Evolutionary conservation across 2,797 vertebrate species (phyloP).

Genomic region (Podarcis lilfordi): DNA sequence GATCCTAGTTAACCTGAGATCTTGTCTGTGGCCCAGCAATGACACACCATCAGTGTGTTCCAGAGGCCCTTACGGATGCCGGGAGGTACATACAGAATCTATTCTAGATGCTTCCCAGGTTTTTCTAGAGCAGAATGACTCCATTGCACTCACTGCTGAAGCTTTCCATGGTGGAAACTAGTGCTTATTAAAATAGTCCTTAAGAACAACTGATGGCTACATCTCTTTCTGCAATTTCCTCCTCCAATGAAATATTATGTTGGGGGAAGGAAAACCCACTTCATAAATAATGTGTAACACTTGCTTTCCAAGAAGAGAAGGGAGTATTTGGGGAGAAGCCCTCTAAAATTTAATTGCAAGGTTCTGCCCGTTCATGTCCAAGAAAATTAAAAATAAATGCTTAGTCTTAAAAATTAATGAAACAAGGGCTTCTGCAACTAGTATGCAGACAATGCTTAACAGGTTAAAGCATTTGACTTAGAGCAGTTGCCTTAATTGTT

Average conservation of each 20-base stretch:
- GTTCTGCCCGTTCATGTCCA: not conserved
- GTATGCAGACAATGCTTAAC: not conserved
- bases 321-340: not conserved
- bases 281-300: not conserved
- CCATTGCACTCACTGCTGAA: no score
- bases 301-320: constrained; percentile 3
- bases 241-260: not conserved
- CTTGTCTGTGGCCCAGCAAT: no score
- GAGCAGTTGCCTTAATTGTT: not conserved
- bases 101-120: not conserved
- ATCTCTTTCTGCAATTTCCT: not conserved
- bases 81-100: not conserved
- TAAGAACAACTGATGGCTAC: not conserved
- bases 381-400: constrained; percentile 22
- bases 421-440: not conserved
- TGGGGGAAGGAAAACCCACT: not conserved
- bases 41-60: no score
- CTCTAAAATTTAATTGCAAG: not conserved
- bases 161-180: not conserved
- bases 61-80: not conserved
- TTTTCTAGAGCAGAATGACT: not conserved
- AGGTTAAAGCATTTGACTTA: accelerated
- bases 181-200: not conserved
- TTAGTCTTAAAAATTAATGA: constrained; percentile 25
- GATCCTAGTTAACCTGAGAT: no score